These are phyloP conservation scores for Epinephelus cyanopodus DNA, from an alignment of 2,113 vertebrate genomes.

Conservation along the genomic window DNA sequence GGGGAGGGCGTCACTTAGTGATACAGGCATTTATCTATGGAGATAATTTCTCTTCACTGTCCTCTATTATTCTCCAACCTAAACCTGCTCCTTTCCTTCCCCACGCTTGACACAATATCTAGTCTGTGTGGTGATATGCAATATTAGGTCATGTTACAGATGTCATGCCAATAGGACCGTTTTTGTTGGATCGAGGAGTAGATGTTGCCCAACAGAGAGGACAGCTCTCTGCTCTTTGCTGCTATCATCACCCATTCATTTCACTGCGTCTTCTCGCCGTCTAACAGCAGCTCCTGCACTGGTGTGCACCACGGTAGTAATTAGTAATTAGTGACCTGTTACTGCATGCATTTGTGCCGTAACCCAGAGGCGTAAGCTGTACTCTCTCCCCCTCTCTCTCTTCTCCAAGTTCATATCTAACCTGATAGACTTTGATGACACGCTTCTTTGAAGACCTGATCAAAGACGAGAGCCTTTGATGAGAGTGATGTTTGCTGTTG, in stretches of 20 bases:
- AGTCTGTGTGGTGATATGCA: slow-evolving; percentile 24
- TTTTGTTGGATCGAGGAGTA: slow-evolving; percentile 24
- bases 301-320: slow-evolving; percentile 62
- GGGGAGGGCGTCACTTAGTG: slow-evolving; percentile 72
- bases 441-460: slow-evolving; percentile 81
- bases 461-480: slow-evolving; percentile 78
- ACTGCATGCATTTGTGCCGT: slow-evolving; percentile 56
- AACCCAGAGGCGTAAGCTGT: slow-evolving; percentile 64
- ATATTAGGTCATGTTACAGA: slow-evolving; percentile 17
- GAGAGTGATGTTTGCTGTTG: slow-evolving; percentile 81
- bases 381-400: slow-evolving; percentile 32
- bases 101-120: not conserved
- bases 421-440: slow-evolving; percentile 81
- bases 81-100: slow-evolving; percentile 43
- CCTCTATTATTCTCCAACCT: slow-evolving; percentile 55
- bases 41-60: slow-evolving; percentile 67
- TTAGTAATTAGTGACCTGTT: slow-evolving; percentile 80
- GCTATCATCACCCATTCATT: slow-evolving; percentile 12
- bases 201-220: slow-evolving; percentile 8
- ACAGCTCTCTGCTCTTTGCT: slow-evolving; percentile 8
- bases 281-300: slow-evolving; percentile 18
- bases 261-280: not conserved
- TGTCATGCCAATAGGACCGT: not conserved
- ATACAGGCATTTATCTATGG: slow-evolving; percentile 76
- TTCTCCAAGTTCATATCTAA: slow-evolving; percentile 73